phyloP scores from a whole-genome alignment of 2,888 invertebrate species.

The Pachliopta kotzebuea region DNA sequence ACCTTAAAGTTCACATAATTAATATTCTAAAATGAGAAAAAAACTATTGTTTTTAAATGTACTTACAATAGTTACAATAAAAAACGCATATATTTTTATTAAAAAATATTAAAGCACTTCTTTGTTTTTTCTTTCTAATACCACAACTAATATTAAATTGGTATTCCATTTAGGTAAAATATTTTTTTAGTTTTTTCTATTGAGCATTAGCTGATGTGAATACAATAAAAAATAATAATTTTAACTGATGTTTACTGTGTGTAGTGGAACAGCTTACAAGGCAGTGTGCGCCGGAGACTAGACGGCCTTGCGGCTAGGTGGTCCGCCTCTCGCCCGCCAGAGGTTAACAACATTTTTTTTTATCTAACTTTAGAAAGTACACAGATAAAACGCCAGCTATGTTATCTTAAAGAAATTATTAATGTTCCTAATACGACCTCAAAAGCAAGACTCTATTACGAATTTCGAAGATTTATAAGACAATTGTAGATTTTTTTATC shows the following conservation, averaged over 20 bases:
- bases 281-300: constrained; percentile 57
- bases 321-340: constrained; percentile 69
- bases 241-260: constrained; percentile 26
- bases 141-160: too few species aligned
- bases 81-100: too few species aligned
- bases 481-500: too few species aligned
- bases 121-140: too few species aligned
- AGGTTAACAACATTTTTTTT: constrained; percentile 71
- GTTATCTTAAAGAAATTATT: constrained; percentile 48
- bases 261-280: constrained; percentile 37
- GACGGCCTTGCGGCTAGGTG: constrained; percentile 59
- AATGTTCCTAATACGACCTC: constrained; percentile 29
- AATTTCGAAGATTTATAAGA: constrained; percentile 3
- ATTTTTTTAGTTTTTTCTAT: background rate
- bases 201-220: constrained; percentile 17
- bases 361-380: constrained; percentile 78
- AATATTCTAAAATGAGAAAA: too few species aligned
- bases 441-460: constrained; percentile 8
- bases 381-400: constrained; percentile 52
- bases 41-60: too few species aligned
- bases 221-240: constrained; percentile 17
- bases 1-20: too few species aligned
- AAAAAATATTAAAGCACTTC: too few species aligned
- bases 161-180: too few species aligned
- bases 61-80: too few species aligned